Evolutionary conservation across 1,140 invertebrate species (phyloP).

Genomic region (Dreissena rostriformis): DNA sequence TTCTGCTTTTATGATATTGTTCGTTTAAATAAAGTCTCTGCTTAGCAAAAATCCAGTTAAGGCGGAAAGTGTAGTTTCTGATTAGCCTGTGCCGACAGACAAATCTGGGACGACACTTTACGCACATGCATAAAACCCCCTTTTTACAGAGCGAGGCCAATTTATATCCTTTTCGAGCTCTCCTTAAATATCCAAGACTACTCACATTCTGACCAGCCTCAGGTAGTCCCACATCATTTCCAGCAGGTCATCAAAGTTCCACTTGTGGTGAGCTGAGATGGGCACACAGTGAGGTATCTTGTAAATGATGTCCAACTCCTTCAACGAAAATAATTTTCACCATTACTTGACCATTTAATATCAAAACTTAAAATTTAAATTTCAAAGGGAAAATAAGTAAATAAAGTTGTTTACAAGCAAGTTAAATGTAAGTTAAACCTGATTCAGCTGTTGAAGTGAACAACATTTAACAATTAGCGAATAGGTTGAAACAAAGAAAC

Average conservation of each 20-base stretch:
- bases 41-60: no score
- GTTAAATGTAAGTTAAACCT: not conserved
- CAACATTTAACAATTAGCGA: not conserved
- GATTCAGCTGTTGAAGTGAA: not conserved
- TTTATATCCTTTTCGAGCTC: no score
- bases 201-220: conserved; percentile 96
- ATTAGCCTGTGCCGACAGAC: no score
- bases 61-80: no score
- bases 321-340: not conserved
- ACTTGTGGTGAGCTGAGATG: conserved; percentile 99
- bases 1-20: no score
- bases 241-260: conserved; percentile 99
- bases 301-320: conserved; percentile 80
- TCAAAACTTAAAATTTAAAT: not conserved
- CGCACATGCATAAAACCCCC: no score
- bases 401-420: not conserved
- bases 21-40: no score
- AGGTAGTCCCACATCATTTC: conserved; percentile 99
- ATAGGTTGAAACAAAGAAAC: not conserved
- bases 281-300: conserved; percentile 99
- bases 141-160: no score
- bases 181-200: conserved; percentile 42
- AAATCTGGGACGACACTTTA: no score
- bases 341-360: not conserved
- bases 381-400: no score